These are phyloP conservation scores for Amblyopsis rosae DNA, from an alignment of 2,113 vertebrate genomes.

Conservation along the genomic window DNA sequence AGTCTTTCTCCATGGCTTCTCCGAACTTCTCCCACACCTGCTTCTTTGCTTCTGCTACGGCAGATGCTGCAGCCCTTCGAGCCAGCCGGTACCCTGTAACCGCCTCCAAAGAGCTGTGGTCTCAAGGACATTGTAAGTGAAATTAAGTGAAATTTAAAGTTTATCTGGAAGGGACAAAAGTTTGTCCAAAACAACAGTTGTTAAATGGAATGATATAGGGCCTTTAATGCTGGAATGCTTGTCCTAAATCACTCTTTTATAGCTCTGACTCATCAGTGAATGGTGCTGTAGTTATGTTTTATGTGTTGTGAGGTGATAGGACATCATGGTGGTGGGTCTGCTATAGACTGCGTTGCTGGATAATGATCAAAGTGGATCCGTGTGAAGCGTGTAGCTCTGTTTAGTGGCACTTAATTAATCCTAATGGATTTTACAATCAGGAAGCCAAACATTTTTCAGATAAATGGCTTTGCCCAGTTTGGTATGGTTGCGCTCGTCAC, in stretches of 20 bases:
- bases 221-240: conserved; percentile 8
- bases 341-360: conserved; percentile 45
- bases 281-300: conserved; percentile 24
- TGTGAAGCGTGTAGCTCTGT: conserved; percentile 59
- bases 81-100: no score
- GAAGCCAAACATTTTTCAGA: conserved; percentile 64
- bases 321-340: no score
- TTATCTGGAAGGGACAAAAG: no score
- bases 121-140: no score
- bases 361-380: conserved; percentile 70
- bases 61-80: no score
- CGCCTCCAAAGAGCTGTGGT: no score
- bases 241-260: conserved; percentile 32
- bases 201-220: no score
- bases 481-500: conserved; percentile 26
- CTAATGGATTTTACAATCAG: conserved; percentile 77
- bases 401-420: conserved; percentile 75
- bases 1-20: no score
- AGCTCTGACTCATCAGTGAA: conserved; percentile 28
- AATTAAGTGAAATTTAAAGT: no score
- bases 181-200: no score
- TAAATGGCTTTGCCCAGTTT: conserved; percentile 64
- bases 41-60: no score
- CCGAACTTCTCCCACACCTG: no score
- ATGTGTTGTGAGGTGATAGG: conserved; percentile 19